A percentile compares a stretch with the other conserved stretches of the same genome.
These are phyloP conservation scores for Numida meleagris DNA, from an alignment of 2,113 vertebrate genomes.

Conservation along the genomic window DNA sequence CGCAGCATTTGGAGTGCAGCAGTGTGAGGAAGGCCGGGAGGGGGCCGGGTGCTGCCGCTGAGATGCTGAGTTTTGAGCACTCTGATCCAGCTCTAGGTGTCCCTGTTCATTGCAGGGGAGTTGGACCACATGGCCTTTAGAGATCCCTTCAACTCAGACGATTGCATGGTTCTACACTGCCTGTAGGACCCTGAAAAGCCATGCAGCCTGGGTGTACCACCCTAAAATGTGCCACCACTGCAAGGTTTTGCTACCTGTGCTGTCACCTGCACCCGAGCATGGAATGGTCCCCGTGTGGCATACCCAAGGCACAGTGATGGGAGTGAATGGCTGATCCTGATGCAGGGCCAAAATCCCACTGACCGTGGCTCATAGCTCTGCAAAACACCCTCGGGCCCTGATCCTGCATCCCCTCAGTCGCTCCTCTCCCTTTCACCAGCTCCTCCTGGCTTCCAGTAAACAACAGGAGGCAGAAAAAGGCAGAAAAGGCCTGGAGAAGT, in stretches of 20 bases:
- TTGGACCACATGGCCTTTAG: no score
- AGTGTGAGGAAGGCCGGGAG: background rate
- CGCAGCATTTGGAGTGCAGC: slow-evolving; percentile 55
- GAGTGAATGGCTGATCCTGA: background rate
- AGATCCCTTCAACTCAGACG: no score
- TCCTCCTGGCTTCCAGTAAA: slow-evolving; percentile 10
- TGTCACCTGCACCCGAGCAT: background rate
- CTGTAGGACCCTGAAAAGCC: background rate
- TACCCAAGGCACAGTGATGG: background rate
- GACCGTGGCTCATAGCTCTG: background rate
- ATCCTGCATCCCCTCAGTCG: background rate
- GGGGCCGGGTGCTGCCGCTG: background rate
- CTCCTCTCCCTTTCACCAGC: slow-evolving; percentile 19
- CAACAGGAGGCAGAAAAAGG: background rate
- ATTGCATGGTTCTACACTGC: no score
- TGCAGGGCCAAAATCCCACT: background rate
- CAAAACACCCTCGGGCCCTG: background rate
- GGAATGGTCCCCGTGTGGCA: background rate
- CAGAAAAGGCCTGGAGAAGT: background rate
- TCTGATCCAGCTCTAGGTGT: no score
- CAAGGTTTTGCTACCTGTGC: background rate
- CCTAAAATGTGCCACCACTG: background rate
- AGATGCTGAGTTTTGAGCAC: no score
- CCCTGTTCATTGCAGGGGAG: no score
- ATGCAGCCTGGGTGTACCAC: background rate